Conservation (phyloP, 1,140 invertebrate genomes). For the Paraescarpia echinospica region DNA sequence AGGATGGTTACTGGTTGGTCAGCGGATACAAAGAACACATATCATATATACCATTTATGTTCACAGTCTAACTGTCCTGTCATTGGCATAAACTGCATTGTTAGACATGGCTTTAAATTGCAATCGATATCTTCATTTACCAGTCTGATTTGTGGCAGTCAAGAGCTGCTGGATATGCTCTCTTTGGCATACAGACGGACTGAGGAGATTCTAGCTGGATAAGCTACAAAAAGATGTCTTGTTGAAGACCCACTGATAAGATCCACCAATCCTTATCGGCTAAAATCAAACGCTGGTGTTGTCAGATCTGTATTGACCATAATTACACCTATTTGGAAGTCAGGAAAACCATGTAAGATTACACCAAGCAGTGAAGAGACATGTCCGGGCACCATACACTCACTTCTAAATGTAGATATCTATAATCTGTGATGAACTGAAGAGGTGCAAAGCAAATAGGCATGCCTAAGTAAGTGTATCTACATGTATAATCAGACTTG, state of each 20-base stretch:
- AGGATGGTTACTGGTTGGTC: not conserved
- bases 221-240: constrained; percentile 1
- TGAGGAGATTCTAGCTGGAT: not conserved
- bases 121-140: constrained; percentile 1
- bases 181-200: not conserved
- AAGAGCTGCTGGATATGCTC: not conserved
- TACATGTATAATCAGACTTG: not conserved
- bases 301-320: not conserved
- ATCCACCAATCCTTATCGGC: not conserved
- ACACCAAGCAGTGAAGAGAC: not conserved
- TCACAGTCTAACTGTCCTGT: not conserved
- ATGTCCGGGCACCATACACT: not conserved
- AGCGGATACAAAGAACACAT: not conserved
- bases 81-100: not conserved
- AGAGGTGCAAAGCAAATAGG: not conserved
- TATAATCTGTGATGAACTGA: not conserved
- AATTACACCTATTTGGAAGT: not conserved
- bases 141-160: not conserved
- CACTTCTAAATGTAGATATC: not conserved
- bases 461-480: not conserved
- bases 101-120: constrained; percentile 6
- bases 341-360: constrained; percentile 5
- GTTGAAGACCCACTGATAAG: not conserved
- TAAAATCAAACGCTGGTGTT: not conserved
- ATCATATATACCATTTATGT: not conserved